Evolutionary conservation across 2,113 vertebrate species (phyloP).

Genomic region (Sterrhoptilus dennistouni): DNA sequence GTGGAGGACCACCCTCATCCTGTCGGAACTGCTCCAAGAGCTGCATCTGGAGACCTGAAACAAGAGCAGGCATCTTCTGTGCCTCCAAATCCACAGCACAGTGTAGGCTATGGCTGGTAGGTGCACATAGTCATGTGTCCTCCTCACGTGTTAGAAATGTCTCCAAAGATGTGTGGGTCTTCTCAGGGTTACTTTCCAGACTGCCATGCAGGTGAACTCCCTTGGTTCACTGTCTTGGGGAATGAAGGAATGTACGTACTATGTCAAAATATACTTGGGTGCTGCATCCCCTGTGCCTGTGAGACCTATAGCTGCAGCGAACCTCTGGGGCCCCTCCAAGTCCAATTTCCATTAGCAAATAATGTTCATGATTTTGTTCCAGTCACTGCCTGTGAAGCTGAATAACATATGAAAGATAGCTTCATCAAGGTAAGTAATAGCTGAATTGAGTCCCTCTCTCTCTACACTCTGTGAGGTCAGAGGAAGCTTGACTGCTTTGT

Average conservation of each 20-base stretch:
- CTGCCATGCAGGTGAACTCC: background rate
- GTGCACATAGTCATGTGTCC: background rate
- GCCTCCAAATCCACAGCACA: background rate
- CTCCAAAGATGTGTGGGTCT: background rate
- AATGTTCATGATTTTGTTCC: slow-evolving; percentile 6
- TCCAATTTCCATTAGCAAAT: slow-evolving; percentile 12
- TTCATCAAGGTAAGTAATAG: background rate
- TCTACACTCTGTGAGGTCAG: background rate
- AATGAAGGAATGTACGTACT: background rate
- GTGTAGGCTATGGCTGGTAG: background rate
- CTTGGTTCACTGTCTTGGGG: background rate
- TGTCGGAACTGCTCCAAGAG: background rate
- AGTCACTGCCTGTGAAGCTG: background rate
- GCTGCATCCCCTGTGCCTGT: background rate
- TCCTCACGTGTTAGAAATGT: background rate
- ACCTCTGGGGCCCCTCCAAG: background rate
- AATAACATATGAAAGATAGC: background rate
- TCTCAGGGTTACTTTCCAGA: background rate
- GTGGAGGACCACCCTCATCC: background rate
- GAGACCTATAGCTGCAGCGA: background rate
- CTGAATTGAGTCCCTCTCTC: background rate
- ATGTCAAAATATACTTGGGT: background rate
- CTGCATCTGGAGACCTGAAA: background rate
- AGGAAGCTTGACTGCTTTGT: background rate
- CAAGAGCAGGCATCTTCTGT: background rate